Evolutionary conservation across 2,888 invertebrate genomes (phyloP), one percentile per base, ranked within the genome.

Genomic region (Limenitis camilla): DNA sequence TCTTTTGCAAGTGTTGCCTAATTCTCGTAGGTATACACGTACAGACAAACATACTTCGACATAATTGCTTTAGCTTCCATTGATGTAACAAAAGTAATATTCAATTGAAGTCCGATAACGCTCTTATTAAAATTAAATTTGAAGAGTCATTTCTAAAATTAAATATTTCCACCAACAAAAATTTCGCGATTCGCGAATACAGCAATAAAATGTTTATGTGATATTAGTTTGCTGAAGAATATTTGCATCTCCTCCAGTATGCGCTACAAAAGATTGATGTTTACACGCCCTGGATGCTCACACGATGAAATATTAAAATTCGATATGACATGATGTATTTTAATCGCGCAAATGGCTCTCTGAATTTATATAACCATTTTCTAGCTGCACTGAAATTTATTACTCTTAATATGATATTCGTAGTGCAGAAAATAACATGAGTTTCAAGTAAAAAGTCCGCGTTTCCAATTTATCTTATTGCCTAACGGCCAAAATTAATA

Each of bases 271-370:
- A 44, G 49, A 49, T 49, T 29, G 45, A 49, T 49, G 41, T 53
- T 41, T 44, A 29, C 49, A 27, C 28, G 32, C 39, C 31, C 41
- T 31, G 30, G 36, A 45, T 45, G 31, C 35, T 49, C 40, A 36
- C 43, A 8, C 11, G 44, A 41, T 53, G 53, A 38, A 45, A 49
- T 49, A 52, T 52, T 32, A 46, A 52, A 52, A 46, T 46, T 52
- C 36, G 40, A 46, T 46, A 40, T 41, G 43, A 38, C 10, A 40
- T 44, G 38, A 45, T 36, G 36, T 9, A 45, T 41, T 46, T 46
- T 52, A 46, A 52, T 52, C 52, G 31, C 7, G 30, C 45, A 45
- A 52, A 52, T 52, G 52, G 45, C 29, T 39, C 19, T 46, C 30
- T 36, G 35, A 45, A 35, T 45, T 45, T 40, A 39, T 27, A 30